Percentiles rank a stretch among this genome's conserved stretches.
phyloP scores from a whole-genome alignment of 2,797 vertebrate genomes.

The Ctenosaura bakeri region DNA sequence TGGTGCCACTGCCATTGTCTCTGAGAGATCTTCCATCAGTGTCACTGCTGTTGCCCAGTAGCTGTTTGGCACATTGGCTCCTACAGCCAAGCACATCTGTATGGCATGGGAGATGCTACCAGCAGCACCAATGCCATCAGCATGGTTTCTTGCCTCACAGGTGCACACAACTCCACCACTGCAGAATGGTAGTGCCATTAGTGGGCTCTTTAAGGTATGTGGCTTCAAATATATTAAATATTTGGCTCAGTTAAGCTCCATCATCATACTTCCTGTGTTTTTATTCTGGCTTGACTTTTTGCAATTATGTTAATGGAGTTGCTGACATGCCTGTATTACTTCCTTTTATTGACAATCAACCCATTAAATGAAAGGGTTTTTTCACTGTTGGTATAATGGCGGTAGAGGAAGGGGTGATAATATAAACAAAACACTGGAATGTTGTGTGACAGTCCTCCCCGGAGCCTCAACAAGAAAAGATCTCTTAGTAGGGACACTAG shows the following conservation, averaged over 20 bases:
- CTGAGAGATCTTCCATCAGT: too few relatives aligned
- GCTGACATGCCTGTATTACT: background rate
- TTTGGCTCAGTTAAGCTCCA: background rate
- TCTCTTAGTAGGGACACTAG: accelerated
- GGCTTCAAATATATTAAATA: too few relatives aligned
- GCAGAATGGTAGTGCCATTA: too few relatives aligned
- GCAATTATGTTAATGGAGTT: background rate
- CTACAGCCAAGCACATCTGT: too few relatives aligned
- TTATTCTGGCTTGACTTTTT: background rate
- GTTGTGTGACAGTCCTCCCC: background rate
- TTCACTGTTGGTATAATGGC: background rate
- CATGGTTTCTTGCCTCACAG: too few relatives aligned
- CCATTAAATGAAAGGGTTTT: background rate
- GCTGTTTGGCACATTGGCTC: too few relatives aligned
- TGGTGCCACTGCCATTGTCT: too few relatives aligned
- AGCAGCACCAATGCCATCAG: too few relatives aligned
- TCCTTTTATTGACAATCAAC: background rate
- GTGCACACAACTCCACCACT: too few relatives aligned
- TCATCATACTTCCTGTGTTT: background rate
- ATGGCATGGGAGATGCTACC: too few relatives aligned
- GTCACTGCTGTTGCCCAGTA: too few relatives aligned
- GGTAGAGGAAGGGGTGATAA: background rate
- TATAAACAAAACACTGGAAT: background rate
- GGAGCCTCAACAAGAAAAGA: background rate
- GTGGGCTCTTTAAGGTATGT: too few relatives aligned